Evolutionary conservation across 2,888 invertebrate species (phyloP).

Genomic region (Leistus spinibarbis): DNA sequence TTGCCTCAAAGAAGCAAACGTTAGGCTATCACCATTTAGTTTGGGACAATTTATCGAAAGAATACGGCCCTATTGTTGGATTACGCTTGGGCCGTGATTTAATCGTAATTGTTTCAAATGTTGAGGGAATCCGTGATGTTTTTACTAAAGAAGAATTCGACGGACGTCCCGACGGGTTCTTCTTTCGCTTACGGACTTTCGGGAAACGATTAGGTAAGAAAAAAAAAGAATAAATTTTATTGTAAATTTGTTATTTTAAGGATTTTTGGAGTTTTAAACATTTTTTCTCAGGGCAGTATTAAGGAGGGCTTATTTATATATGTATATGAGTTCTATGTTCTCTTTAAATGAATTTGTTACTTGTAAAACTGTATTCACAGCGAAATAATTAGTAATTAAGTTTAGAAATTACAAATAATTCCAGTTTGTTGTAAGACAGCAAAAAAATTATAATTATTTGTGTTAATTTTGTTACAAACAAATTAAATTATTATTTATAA

Average conservation of each 20-base stretch:
- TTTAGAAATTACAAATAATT: too few species aligned
- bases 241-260: neutral
- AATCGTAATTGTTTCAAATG: constrained; percentile 67
- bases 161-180: constrained; percentile 74
- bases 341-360: neutral
- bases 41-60: constrained; percentile 62
- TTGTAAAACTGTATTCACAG: too few species aligned
- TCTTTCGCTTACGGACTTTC: constrained; percentile 69
- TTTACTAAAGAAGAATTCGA: constrained; percentile 69
- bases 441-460: too few species aligned
- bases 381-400: too few species aligned
- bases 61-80: constrained; percentile 70
- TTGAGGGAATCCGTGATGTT: constrained; percentile 66
- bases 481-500: neutral
- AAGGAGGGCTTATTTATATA: too few species aligned
- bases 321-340: too few species aligned
- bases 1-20: constrained; percentile 52
- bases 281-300: too few species aligned
- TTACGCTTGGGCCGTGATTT: constrained; percentile 67
- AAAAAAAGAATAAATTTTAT: neutral
- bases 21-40: constrained; percentile 65
- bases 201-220: constrained; percentile 70
- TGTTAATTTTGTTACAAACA: too few species aligned
- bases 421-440: too few species aligned
- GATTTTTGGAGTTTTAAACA: neutral